phyloP scores from a whole-genome alignment of 2,797 vertebrate genomes.

The Halcyon chelicuti region DNA sequence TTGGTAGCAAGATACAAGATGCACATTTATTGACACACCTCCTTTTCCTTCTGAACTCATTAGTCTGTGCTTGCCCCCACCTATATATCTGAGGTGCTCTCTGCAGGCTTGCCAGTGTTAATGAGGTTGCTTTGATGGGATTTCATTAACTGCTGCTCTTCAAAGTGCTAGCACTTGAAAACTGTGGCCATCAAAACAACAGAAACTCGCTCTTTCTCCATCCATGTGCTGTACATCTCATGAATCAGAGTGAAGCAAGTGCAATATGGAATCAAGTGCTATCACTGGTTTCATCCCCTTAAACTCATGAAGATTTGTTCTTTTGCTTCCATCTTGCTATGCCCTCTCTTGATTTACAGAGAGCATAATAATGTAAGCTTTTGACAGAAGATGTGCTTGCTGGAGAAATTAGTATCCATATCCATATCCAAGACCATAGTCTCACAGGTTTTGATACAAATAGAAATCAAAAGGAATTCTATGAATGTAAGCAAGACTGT shows the following conservation, averaged over 20 bases:
- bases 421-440: not conserved
- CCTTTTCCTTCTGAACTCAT: not conserved
- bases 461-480: not conserved
- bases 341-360: not conserved
- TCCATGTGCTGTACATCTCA: not conserved
- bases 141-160: not conserved
- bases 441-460: not conserved
- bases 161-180: not conserved
- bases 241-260: not conserved
- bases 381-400: not conserved
- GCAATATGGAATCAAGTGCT: not conserved
- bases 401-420: not conserved
- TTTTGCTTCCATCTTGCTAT: not conserved
- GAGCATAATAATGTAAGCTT: rapidly evolving
- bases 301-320: not conserved
- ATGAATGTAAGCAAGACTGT: not conserved
- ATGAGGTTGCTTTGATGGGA: not conserved
- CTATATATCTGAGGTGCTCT: not conserved
- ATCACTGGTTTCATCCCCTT: not conserved
- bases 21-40: not conserved
- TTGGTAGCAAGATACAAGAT: not conserved
- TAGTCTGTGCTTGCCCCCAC: not conserved
- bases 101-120: not conserved
- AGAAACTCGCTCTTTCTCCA: not conserved
- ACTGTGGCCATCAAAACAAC: not conserved